These are phyloP conservation scores for Diarsia mendica DNA, from an alignment of 2,888 invertebrate species.

Conservation along the genomic window DNA sequence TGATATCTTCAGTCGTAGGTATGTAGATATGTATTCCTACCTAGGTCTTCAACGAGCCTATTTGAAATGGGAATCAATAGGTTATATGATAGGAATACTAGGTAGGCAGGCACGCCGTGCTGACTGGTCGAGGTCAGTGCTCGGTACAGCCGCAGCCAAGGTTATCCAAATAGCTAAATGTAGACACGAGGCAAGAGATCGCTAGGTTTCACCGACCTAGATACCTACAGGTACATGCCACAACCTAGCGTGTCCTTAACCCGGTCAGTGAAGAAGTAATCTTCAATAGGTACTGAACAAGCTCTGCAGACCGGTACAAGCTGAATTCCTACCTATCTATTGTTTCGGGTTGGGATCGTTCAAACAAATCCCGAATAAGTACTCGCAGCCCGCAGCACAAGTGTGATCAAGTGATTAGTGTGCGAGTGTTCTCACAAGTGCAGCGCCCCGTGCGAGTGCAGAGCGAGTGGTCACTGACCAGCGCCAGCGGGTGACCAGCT, in stretches of 20 bases:
- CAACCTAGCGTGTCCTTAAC: background rate
- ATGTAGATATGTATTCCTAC: slow-evolving; percentile 16
- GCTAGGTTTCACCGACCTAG: background rate
- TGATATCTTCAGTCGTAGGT: slow-evolving; percentile 19
- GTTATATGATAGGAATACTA: background rate
- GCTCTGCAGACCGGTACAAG: background rate
- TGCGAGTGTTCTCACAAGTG: too few relatives aligned
- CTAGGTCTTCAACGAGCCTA: background rate
- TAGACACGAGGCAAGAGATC: background rate
- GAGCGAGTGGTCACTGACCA: too few relatives aligned
- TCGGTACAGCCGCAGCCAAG: background rate
- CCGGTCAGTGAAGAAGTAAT: background rate
- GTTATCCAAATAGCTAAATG: background rate
- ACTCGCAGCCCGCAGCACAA: too few relatives aligned
- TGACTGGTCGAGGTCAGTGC: background rate
- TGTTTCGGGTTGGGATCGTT: background rate
- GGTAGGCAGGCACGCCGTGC: background rate
- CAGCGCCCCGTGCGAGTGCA: too few relatives aligned
- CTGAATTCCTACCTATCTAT: background rate
- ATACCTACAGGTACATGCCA: too few relatives aligned
- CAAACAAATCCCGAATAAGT: background rate
- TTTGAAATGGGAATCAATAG: background rate
- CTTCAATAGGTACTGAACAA: background rate
- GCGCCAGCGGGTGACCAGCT: too few relatives aligned
- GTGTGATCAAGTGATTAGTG: background rate